Percentiles rank a stretch among this genome's conserved stretches.
These are phyloP conservation scores for Lasiurus cinereus DNA, from an alignment of 2,113 vertebrate genomes.

Conservation along the genomic window DNA sequence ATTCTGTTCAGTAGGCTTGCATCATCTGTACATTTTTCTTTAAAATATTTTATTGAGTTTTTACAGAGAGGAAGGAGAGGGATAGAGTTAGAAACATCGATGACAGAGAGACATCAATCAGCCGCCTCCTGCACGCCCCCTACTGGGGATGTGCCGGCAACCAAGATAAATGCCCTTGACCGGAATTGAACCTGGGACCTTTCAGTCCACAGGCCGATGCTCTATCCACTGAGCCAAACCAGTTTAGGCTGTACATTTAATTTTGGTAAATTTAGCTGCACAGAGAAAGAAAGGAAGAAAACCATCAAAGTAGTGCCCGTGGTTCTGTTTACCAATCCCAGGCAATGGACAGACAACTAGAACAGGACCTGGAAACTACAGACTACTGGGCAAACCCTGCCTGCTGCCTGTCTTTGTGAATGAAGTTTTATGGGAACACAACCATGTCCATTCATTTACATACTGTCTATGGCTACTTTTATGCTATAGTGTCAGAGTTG, in stretches of 20 bases:
- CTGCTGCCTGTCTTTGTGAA: background rate
- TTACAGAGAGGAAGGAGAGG: too few species aligned
- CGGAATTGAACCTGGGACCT: too few species aligned
- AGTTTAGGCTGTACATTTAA: background rate
- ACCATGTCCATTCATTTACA: background rate
- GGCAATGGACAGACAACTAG: background rate
- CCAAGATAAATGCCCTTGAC: too few species aligned
- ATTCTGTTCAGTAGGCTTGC: background rate
- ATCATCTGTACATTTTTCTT: background rate
- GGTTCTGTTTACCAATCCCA: background rate
- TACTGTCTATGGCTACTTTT: background rate
- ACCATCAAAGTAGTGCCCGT: background rate
- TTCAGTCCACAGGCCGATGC: too few species aligned
- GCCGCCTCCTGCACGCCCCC: too few species aligned
- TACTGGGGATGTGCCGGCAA: too few species aligned
- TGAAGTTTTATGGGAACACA: background rate
- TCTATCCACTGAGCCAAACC: too few species aligned
- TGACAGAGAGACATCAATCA: too few species aligned
- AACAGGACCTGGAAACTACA: background rate
- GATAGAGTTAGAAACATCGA: too few species aligned
- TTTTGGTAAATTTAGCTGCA: background rate
- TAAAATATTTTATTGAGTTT: too few species aligned
- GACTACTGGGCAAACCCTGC: background rate
- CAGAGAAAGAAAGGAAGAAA: background rate
- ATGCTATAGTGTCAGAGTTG: background rate